These are phyloP conservation scores for Biston betularia DNA, from an alignment of 2,888 invertebrate genomes.

Conservation along the genomic window DNA sequence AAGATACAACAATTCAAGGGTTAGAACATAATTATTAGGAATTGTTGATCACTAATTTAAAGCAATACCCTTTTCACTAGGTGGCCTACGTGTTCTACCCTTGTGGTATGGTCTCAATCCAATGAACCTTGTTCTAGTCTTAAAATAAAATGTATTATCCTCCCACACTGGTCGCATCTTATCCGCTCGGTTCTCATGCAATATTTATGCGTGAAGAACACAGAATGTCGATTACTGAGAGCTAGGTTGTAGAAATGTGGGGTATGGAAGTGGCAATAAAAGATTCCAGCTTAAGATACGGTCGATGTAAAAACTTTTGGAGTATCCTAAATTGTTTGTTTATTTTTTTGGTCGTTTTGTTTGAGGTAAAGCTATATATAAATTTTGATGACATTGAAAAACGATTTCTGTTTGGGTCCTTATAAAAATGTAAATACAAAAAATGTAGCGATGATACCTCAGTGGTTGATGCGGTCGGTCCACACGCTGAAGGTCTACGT, in stretches of 20 bases:
- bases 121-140: constrained; percentile 38
- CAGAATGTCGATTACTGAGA: constrained; percentile 73
- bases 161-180: constrained; percentile 64
- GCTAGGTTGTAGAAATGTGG: constrained; percentile 11
- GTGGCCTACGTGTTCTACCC: neutral
- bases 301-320: neutral
- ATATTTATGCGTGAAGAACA: constrained; percentile 78
- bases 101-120: constrained; percentile 6
- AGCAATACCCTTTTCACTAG: neutral
- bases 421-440: too few relatives aligned
- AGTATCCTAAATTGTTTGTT: neutral
- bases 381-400: too few relatives aligned
- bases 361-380: too few relatives aligned
- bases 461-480: too few relatives aligned
- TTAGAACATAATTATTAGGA: neutral
- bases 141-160: constrained; percentile 67
- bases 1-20: neutral
- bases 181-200: constrained; percentile 66
- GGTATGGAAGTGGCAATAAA: constrained; percentile 14
- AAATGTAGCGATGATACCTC: too few relatives aligned
- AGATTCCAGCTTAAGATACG: neutral
- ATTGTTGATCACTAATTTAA: neutral
- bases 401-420: too few relatives aligned
- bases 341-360: neutral
- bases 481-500: too few relatives aligned